A percentile compares a stretch with the other conserved stretches of the same genome.
Evolutionary conservation across 2,113 vertebrate species (phyloP).

Genomic region (Plecotus auritus): DNA sequence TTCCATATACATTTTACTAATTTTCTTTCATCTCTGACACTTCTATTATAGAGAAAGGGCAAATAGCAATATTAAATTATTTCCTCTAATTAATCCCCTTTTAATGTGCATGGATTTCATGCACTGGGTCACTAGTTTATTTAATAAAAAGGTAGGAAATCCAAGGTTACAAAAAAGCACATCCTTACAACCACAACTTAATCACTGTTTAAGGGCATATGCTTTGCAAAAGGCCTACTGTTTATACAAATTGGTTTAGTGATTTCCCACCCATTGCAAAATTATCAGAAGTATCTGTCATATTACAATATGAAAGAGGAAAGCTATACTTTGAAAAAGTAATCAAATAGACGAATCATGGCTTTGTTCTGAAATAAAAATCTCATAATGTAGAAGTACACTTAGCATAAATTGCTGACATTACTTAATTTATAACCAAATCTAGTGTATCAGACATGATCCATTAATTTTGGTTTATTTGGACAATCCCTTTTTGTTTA

Average conservation of each 20-base stretch:
- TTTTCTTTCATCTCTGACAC: too few relatives aligned
- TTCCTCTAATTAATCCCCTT: too few relatives aligned
- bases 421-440: slow-evolving; percentile 16
- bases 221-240: background rate
- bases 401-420: background rate
- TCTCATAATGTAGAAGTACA: background rate
- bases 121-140: background rate
- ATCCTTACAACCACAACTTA: background rate
- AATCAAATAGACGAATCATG: background rate
- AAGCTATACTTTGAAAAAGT: background rate
- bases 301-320: background rate
- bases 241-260: background rate
- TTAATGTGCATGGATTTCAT: too few relatives aligned
- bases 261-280: background rate
- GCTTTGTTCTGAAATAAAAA: background rate
- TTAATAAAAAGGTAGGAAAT: background rate
- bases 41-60: too few relatives aligned
- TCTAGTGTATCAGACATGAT: background rate
- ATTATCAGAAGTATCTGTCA: background rate
- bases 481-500: background rate
- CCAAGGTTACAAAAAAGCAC: background rate
- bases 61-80: too few relatives aligned
- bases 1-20: too few relatives aligned
- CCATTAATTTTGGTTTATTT: background rate
- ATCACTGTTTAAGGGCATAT: background rate